Evolutionary conservation across 2,888 invertebrate species (phyloP), one percentile per base, ranked within the genome.

Genomic region (Eupithecia pulchellata): DNA sequence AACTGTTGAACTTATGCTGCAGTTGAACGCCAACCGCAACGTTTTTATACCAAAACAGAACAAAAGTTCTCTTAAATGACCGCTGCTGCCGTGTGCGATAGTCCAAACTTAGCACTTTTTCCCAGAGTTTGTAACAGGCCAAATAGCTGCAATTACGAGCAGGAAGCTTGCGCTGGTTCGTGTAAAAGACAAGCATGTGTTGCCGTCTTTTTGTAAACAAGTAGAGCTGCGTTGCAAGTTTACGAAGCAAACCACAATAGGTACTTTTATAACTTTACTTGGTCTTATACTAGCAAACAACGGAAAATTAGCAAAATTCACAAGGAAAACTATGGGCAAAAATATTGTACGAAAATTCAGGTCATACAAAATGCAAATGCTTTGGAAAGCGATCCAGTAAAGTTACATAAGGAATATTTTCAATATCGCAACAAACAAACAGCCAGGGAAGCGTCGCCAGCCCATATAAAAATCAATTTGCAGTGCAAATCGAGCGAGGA

Each of bases 401-500:
- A 64, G 29, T 42, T 29, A 47, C 42, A 67, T 60, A 47, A 58
- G 25, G 47, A 57, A 75, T 73, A 69, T 69, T 73, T 70, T 61
- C 69, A 66, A 71, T 62, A 66, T 63, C 58, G 68, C 68, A 72
- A 70, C 74, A 75, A 71, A 77, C 71, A 86, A 84, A 86, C 82
- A 79, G 75, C 77, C 57, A 76, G 72, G 72, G 78, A 78, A 74
- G 80, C 80, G 79, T 79, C 78, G 79, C 77, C 74, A 77, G 82
- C 80, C 85, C 81, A 85, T 85, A 91, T 89, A 91, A 91, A 92
- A 92, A 93, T 93, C 93, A 93, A 92, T 92, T 93, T 91, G 81
- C 89, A 87, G 88, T 90, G 91, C 85, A 92, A 93, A 93, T 92
- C 91, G 92, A 92, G 91, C 92, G 91, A 83, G 82, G 82, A 87